These are phyloP conservation scores for Acrossocheilus fasciatus DNA, from an alignment of 2,797 vertebrate genomes.

Conservation along the genomic window DNA sequence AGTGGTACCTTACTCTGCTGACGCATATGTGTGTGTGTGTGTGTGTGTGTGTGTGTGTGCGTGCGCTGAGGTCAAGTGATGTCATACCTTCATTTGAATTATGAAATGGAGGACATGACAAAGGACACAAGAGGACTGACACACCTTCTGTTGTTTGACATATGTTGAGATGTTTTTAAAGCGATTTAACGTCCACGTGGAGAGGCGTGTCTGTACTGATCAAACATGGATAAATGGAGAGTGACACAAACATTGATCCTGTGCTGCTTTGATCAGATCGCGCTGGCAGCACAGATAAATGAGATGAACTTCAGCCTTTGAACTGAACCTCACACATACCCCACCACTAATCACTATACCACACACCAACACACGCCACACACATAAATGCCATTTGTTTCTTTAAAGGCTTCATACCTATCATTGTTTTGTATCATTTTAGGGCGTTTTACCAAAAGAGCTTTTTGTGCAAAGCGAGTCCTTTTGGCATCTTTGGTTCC, in stretches of 20 bases:
- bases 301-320: conserved; percentile 74
- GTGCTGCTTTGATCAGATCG: conserved; percentile 77
- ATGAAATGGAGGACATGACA: conserved; percentile 25
- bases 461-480: neutral
- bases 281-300: conserved; percentile 68
- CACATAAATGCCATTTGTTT: conserved; percentile 47
- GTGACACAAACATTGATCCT: conserved; percentile 80
- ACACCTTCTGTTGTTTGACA: conserved; percentile 38
- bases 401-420: neutral
- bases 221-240: conserved; percentile 79
- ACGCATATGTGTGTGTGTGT: neutral
- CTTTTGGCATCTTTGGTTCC: neutral
- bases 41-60: neutral
- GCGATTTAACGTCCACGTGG: neutral
- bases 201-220: conserved; percentile 70
- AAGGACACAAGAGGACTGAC: conserved; percentile 17
- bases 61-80: conserved; percentile 8
- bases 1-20: conserved; percentile 24
- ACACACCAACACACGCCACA: conserved; percentile 38
- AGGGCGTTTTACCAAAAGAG: neutral
- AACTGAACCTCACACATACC: conserved; percentile 63
- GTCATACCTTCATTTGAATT: conserved; percentile 37
- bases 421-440: neutral
- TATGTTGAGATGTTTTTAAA: conserved; percentile 30
- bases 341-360: conserved; percentile 23